These are phyloP conservation scores for Sinocyclocheilus grahami DNA, from an alignment of 2,113 vertebrate species.

Conservation along the genomic window DNA sequence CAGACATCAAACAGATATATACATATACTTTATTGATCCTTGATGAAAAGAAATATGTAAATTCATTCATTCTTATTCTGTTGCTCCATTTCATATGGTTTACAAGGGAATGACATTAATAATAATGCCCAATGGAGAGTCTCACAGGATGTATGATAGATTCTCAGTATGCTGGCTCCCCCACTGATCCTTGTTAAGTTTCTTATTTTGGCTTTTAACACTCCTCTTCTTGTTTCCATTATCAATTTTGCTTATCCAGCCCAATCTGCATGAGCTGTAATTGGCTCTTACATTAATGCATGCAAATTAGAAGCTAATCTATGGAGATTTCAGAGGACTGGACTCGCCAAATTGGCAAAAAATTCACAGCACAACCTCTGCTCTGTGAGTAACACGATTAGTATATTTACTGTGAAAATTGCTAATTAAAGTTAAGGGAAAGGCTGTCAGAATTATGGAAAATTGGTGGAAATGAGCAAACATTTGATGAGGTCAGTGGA, in stretches of 20 bases:
- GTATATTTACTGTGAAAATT: slow-evolving; percentile 20
- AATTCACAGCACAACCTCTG: neutral
- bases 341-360: neutral
- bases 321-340: neutral
- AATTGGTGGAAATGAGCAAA: neutral
- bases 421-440: slow-evolving; percentile 7
- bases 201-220: too few species aligned
- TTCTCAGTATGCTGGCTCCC: neutral
- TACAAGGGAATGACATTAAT: neutral
- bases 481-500: slow-evolving; percentile 23
- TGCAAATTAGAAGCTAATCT: slow-evolving; percentile 11
- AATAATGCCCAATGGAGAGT: neutral
- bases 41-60: too few species aligned
- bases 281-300: neutral
- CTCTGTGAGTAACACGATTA: neutral
- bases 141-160: neutral
- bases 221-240: neutral
- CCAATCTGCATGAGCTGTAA: slow-evolving; percentile 2
- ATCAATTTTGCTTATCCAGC: neutral
- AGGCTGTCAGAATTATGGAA: neutral
- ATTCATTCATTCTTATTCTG: neutral
- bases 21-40: neutral
- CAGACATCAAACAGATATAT: slow-evolving; percentile 1
- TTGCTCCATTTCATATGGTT: neutral
- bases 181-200: neutral